Percentiles rank a stretch among this genome's conserved stretches.
Conservation (phyloP, 2,888 invertebrate species). For the Abrostola tripartita region DNA sequence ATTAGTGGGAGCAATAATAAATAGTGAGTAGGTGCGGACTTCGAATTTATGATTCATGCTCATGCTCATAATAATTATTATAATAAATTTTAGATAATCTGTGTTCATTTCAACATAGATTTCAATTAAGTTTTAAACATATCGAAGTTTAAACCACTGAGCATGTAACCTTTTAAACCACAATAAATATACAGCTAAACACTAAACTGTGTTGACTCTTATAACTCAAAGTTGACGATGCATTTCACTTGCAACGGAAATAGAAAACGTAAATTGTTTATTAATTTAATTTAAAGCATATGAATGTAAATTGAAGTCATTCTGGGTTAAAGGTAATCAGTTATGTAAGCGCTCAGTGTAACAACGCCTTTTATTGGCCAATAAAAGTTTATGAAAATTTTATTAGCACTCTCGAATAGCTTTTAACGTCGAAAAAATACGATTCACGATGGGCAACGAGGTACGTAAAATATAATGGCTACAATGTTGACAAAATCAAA, state of each 20-base stretch:
- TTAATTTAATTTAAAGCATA: background rate
- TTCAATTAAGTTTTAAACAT: no score
- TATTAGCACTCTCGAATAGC: constrained; percentile 56
- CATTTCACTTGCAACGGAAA: no score
- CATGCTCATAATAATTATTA: no score
- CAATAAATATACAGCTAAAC: background rate
- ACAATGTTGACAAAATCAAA: constrained; percentile 25
- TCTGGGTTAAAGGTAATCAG: constrained; percentile 38
- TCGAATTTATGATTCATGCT: no score
- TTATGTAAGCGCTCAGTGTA: constrained; percentile 37
- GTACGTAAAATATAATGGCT: constrained; percentile 15
- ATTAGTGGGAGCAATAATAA: no score
- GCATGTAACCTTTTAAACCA: background rate
- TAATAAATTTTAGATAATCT: no score
- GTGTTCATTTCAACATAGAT: no score
- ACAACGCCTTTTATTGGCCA: constrained; percentile 54
- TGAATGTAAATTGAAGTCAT: constrained; percentile 19
- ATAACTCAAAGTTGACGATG: no score
- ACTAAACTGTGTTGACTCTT: no score
- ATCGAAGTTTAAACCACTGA: no score
- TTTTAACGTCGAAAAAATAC: constrained; percentile 57
- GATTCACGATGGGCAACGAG: constrained; percentile 34
- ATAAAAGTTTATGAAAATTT: constrained; percentile 68
- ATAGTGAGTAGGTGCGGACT: no score
- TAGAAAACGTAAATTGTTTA: background rate